Evolutionary conservation across 2,888 invertebrate species (phyloP), one percentile per base, ranked within the genome.

Genomic region (Pilophorus perplexus): DNA sequence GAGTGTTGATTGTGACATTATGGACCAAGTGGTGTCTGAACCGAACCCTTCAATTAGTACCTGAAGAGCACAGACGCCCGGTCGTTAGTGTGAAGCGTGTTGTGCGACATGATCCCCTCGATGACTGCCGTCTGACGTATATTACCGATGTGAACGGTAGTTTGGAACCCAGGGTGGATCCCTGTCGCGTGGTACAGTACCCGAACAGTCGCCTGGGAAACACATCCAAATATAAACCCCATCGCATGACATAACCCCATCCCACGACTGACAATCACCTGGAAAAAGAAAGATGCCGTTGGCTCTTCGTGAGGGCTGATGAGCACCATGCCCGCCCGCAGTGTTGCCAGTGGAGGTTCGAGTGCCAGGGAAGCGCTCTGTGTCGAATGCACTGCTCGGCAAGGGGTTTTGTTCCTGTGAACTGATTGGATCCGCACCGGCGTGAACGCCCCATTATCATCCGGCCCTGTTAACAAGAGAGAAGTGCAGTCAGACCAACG

Each of bases 71-170:
- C 93, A 0, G 89, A 87, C 0, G 92, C 93, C 4, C 84, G 84
- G 74, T 93, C 90, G 72, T 95, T 93, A 0, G 92, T 92, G 37
- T 89, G 84, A 67, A 88, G 81, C 60, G 85, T 83, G 73, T 83
- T 79, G 0, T 82, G 79, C 0, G 85, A 83, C 81, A 84, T 82
- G 69, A 86, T 85, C 16, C 85, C 91, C 73, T 89, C 85, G 52
- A 97, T 88, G 6, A 90, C 86, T n/a, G 93, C 96, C 0, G 96
- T 96, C 79, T 97, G 97, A 0, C 96, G 80, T 5, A 99, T 91
- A 73, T 93, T 96, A 0, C 95, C 97, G 59, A 97, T 91, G 77
- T 97, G 95, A 0, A 97, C 89, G 0, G 96, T 96, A 18, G 93
- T 90, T 78, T 92, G 91, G 77, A 90, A 92, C 25, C 92, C 92